Base-by-base conservation (phyloP, 2,113 vertebrate species). In the Vombatus ursinus region DNA sequence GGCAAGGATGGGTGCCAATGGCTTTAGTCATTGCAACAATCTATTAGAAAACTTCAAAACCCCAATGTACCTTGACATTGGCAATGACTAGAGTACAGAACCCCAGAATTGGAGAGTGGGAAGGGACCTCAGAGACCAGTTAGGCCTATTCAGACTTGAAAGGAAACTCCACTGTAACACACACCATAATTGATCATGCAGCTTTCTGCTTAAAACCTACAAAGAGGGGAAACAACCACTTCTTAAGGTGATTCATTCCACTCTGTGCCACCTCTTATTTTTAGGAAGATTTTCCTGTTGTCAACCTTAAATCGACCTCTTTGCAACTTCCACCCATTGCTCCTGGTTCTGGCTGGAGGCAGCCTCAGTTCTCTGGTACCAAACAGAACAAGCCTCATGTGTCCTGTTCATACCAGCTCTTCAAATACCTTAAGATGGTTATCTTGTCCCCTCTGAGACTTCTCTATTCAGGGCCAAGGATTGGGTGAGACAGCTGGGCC, bases 11-110 rank as follows among this genome's bases (percentile, higher is more conserved):
- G 89, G 14, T 89, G 90, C 51, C 3, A 1, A 10, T 53, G 24
- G 8, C n/a, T 94, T 51, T 77, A 57, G 10, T 12, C 94, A 50
- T 92, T 91, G 31, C 23, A 77, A 89, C 89, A 26, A 25, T 1
- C 25, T 57, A 52, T 95, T 77, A 61, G n/a, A 91, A 37, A 93
- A 57, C 50, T 89, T 91, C 95, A 50, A 91, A 94, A 92, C 52
- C 77, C 51, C 54, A 93, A 93, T 89, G 92, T 51, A 61, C 52
- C 91, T 68, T 31, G 68, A 53, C 23, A 53, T 53, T 22, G 23
- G 52, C 23, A 53, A 26, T 92, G 37, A 93, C 77, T 61, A 90
- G 91, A 52, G 23, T 16, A 90, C 54, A 84, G 68, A 44, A 84
- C 22, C 68, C 2, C 14, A 84, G 19, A 84, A 84, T 84, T 84